phyloP scores from a whole-genome alignment of 2,113 vertebrate genomes.

The Nansenia antarctica region DNA sequence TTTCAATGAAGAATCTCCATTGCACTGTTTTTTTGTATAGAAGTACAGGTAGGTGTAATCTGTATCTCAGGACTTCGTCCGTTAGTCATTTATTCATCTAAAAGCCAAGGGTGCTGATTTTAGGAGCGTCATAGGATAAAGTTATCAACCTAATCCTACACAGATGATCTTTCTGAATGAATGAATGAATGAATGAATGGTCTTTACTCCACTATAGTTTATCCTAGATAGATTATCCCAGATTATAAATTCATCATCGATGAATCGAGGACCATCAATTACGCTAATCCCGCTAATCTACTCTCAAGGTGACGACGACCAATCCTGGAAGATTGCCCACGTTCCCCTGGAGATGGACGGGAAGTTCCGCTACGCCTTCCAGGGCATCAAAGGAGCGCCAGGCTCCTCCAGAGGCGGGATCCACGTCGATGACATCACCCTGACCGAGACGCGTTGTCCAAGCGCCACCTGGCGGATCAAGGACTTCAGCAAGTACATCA shows the following conservation, averaged over 20 bases:
- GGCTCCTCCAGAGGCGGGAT: slow-evolving; percentile 4
- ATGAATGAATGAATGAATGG: too few species aligned
- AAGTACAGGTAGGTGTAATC: too few species aligned
- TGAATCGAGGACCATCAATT: not conserved
- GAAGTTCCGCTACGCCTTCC: slow-evolving; percentile 1
- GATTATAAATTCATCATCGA: too few species aligned
- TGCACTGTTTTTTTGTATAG: too few species aligned
- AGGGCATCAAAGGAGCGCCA: not conserved
- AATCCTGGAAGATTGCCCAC: slow-evolving; percentile 80
- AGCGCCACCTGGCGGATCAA: slow-evolving; percentile 22
- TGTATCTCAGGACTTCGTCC: too few species aligned
- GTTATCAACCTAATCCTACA: not conserved
- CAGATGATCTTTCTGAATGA: too few species aligned
- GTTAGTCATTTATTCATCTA: too few species aligned
- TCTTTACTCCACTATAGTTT: too few species aligned
- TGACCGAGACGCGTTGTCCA: slow-evolving; percentile 32
- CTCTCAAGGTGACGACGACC: slow-evolving; percentile 67
- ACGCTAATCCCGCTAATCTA: not conserved
- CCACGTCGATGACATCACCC: slow-evolving; percentile 16
- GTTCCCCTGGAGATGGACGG: slow-evolving; percentile 63
- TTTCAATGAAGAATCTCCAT: too few species aligned
- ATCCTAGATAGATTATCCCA: too few species aligned
- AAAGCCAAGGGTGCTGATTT: too few species aligned
- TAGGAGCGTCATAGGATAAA: too few species aligned
- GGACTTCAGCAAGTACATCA: slow-evolving; percentile 20